Evolutionary conservation across 2,888 invertebrate genomes (phyloP).

Genomic region (Stictocephala bisonia): DNA sequence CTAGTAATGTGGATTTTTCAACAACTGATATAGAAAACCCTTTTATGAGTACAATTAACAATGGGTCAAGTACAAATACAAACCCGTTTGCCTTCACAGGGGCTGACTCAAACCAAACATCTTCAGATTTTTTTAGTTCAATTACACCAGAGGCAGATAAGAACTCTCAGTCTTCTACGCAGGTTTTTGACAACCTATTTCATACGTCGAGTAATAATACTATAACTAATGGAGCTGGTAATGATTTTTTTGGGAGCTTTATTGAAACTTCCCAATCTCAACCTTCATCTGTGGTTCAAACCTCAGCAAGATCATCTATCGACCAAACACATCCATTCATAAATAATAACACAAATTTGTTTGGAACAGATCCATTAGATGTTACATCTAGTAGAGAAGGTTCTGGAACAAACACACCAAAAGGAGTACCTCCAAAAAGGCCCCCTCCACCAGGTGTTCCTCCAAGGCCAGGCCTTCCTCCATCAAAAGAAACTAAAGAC

Average conservation of each 20-base stretch:
- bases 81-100: slow-evolving; percentile 71
- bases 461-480: slow-evolving; percentile 67
- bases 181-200: slow-evolving; percentile 54
- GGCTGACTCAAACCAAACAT: slow-evolving; percentile 43
- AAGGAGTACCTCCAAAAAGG: slow-evolving; percentile 42
- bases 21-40: slow-evolving; percentile 72
- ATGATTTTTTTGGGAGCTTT: slow-evolving; percentile 33
- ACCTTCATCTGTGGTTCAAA: neutral
- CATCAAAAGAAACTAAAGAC: slow-evolving; percentile 85
- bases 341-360: slow-evolving; percentile 64
- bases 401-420: slow-evolving; percentile 30
- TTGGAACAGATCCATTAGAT: slow-evolving; percentile 64
- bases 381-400: slow-evolving; percentile 61
- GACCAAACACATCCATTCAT: slow-evolving; percentile 41
- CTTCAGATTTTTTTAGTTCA: slow-evolving; percentile 56
- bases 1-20: slow-evolving; percentile 58
- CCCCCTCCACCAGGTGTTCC: slow-evolving; percentile 62
- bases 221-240: slow-evolving; percentile 14
- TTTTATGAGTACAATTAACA: slow-evolving; percentile 68
- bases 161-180: neutral
- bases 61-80: slow-evolving; percentile 63
- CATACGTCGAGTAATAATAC: slow-evolving; percentile 24
- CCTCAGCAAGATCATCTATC: slow-evolving; percentile 22
- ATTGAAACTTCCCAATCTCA: neutral
- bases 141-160: slow-evolving; percentile 1